These are phyloP conservation scores for Rhagoletis zephyria DNA, from an alignment of 1,140 invertebrate species.

Conservation along the genomic window DNA sequence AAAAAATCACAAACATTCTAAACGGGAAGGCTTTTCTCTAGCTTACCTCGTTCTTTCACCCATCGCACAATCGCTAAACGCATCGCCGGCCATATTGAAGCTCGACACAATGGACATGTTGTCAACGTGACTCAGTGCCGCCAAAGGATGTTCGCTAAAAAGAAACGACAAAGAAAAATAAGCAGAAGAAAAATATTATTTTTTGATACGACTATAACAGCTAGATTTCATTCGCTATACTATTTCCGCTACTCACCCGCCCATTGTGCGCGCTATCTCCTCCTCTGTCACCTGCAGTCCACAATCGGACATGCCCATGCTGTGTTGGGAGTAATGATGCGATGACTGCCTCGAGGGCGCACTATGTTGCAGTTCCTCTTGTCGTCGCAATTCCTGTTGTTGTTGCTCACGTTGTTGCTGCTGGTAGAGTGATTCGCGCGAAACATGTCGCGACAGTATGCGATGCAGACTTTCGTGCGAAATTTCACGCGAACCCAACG, in stretches of 20 bases:
- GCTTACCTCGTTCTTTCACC: slow-evolving; percentile 70
- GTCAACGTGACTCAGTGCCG: slow-evolving; percentile 91
- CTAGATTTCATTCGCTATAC: too few species aligned
- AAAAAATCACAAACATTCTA: neutral
- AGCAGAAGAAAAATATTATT: slow-evolving; percentile 30
- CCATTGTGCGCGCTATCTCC: slow-evolving; percentile 90
- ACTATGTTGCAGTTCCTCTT: slow-evolving; percentile 68
- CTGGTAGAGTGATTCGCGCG: slow-evolving; percentile 77
- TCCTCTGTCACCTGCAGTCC: slow-evolving; percentile 92
- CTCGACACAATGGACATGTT: slow-evolving; percentile 87
- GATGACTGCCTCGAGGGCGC: slow-evolving; percentile 66
- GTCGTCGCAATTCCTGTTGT: slow-evolving; percentile 71
- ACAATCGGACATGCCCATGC: slow-evolving; percentile 83
- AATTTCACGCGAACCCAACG: slow-evolving; percentile 83
- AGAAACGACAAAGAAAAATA: too few species aligned
- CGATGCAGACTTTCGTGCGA: slow-evolving; percentile 84
- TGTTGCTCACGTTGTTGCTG: slow-evolving; percentile 75
- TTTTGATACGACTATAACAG: too few species aligned
- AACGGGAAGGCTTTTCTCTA: neutral
- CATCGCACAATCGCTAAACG: slow-evolving; percentile 71
- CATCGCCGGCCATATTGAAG: slow-evolving; percentile 84
- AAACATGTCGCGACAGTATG: slow-evolving; percentile 74
- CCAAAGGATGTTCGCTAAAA: slow-evolving; percentile 83
- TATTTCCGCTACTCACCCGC: slow-evolving; percentile 82
- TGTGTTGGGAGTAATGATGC: slow-evolving; percentile 72